These are phyloP conservation scores for Collichthys lucidus DNA, from an alignment of 2,113 vertebrate species.

Conservation along the genomic window DNA sequence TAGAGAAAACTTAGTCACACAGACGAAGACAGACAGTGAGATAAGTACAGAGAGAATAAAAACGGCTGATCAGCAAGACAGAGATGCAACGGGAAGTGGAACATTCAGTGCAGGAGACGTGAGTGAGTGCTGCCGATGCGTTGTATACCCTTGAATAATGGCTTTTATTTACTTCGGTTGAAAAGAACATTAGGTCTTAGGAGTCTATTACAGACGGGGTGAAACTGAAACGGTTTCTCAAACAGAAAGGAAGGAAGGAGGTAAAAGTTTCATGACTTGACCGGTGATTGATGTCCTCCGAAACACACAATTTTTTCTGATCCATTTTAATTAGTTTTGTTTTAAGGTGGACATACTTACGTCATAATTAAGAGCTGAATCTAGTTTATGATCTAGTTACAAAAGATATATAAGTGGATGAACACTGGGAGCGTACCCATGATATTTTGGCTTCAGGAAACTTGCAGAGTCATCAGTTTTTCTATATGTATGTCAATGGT, in stretches of 20 bases:
- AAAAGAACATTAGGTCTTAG: not conserved
- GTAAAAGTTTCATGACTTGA: not conserved
- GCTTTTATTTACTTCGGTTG: constrained; percentile 2
- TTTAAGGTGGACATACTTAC: too few species aligned
- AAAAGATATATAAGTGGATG: too few species aligned
- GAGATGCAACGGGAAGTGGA: not conserved
- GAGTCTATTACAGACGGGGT: not conserved
- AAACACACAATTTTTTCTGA: too few species aligned
- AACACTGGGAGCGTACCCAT: too few species aligned
- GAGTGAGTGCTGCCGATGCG: not conserved
- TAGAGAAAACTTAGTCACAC: constrained; percentile 1
- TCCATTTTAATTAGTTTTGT: too few species aligned
- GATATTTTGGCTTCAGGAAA: too few species aligned
- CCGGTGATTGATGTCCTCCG: too few species aligned
- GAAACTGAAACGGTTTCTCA: too few species aligned
- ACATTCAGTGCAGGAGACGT: constrained; percentile 1
- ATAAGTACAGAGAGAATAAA: constrained; percentile 15
- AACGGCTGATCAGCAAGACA: not conserved
- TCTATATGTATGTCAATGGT: too few species aligned
- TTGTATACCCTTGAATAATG: constrained; percentile 4
- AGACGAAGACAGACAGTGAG: constrained; percentile 8
- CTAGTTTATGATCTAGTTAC: too few species aligned
- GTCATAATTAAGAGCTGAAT: too few species aligned
- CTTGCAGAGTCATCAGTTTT: too few species aligned
- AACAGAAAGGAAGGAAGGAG: not conserved